Evolutionary conservation across 2,888 invertebrate species (phyloP), one percentile per base, ranked within the genome.

Genomic region (Rhorus exstirpatorius): DNA sequence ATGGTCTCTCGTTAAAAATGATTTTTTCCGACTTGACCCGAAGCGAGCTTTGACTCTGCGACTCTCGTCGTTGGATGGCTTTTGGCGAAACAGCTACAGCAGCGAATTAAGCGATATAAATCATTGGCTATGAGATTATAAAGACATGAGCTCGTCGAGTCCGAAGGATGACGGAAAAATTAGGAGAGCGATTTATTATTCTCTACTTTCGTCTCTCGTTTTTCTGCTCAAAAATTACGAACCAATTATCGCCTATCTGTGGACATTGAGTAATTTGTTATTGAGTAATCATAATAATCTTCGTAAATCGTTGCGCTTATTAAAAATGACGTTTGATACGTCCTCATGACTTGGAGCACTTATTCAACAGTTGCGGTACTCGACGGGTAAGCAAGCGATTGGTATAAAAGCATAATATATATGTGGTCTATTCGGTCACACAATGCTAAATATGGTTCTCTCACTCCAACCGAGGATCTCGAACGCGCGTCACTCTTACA

Each of bases 381-480:
- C 35, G 19, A 51, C 19, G 1, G 31, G 24, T 4, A n/a, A 31
- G 17, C 46, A 35, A 51, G 51, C 17, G 35, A 51, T 67, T 14
- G 51, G 51, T 51, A 68, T 51, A 55, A 53, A 68, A 24, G 3
- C 41, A 41, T 41, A 7, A 12, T 41, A 1, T 41, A 55, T 24
- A 58, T n/a, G n/a, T n/a, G n/a, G 35, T 74, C 53, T 58, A 83
- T 81, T 81, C 70, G 83, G 74, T 70, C 58, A 75, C 31, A 31
- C 6, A 71, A 24, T 60, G 68, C 83, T 81, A 81, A 81, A 83
- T 74, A 83, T 81, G 83, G 83, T 46, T 76, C 75, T 79, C 72
- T 75, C 75, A 49, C 70, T 58, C 46, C 71, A 58, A 53, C 24
- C 67, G 75, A 65, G 70, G 72, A 81, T 81, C 53, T 58, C 60